phyloP scores from a whole-genome alignment of 2,113 vertebrate species.

The Puffinus mauretanicus region DNA sequence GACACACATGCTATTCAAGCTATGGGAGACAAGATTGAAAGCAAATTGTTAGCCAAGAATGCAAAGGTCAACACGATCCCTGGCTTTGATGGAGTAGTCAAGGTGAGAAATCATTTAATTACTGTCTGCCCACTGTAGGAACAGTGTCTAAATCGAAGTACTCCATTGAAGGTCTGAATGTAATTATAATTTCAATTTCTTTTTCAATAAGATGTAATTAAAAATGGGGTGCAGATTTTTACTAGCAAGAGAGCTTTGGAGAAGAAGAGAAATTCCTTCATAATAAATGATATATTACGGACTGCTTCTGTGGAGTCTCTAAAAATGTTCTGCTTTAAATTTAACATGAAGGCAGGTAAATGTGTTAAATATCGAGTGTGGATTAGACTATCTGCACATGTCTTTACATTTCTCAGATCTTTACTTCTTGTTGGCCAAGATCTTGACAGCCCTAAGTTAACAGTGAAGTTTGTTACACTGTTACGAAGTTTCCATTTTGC shows the following conservation, averaged over 20 bases:
- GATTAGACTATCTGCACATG: not conserved
- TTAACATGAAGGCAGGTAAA: not conserved
- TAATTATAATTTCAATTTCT: not conserved
- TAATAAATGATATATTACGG: not conserved
- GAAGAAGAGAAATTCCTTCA: not conserved
- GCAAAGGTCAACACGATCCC: constrained; percentile 97
- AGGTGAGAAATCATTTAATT: constrained; percentile 80
- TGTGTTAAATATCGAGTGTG: not conserved
- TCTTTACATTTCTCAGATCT: not conserved
- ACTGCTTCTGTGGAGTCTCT: not conserved
- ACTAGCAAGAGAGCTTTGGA: not conserved
- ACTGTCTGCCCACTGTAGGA: not conserved
- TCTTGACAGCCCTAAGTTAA: not conserved
- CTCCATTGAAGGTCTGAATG: not conserved
- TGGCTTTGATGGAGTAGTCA: constrained; percentile 95
- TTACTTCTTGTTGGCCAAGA: not conserved
- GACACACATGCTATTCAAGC: constrained; percentile 91
- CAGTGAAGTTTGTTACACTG: not conserved
- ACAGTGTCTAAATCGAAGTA: not conserved
- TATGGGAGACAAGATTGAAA: constrained; percentile 98
- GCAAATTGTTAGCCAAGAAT: constrained; percentile 94
- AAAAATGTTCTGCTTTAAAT: not conserved
- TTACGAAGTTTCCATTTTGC: not conserved
- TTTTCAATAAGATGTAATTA: not conserved
- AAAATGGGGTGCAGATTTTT: not conserved